Evolutionary conservation across 1,140 invertebrate species (phyloP), one percentile per base, ranked within the genome.

Genomic region (Trissolcus basalis): DNA sequence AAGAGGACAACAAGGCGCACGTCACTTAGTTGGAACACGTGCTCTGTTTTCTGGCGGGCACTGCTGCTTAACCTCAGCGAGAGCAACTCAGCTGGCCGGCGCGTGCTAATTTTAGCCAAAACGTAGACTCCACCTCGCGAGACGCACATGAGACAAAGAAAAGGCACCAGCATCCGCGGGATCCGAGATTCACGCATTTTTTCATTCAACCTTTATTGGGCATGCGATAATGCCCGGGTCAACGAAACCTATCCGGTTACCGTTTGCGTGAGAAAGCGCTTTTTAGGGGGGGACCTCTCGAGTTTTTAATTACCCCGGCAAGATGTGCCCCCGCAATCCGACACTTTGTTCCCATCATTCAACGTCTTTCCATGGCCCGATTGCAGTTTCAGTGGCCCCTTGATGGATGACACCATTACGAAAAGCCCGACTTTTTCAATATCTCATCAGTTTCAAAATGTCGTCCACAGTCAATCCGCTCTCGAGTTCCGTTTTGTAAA

Each of bases 41-140:
- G 87, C 85, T 88, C 85, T 79, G 84, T 78, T 87, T 87, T 87
- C 85, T 87, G 84, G 85, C 85, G 84, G 83, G 81, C 81, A 85
- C 81, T 85, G 79, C 83, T 82, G 83, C 83, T 85, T 83, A 84
- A 79, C 76, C 77, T 69, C 73, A 35, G 51, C 50, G 15, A 32
- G 36, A 48, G 33, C 47, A 19, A 72, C 81, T 79, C 81, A 75
- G 84, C 81, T 77, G 71, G 70, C 71, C 72, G 77, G 36, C 68
- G 77, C 80, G 77, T 73, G 80, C 83, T 82, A 82, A 79, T 68
- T 79, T 71, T 79, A 79, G 77, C 50, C 56, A 54, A 63, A 71
- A 71, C 59, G 50, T 27, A 71, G 65, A 83, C 83, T 83, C 79
- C 77, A 80, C 74, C 83, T 74, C 80, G 78, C 81, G 80, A 80